Evolutionary conservation across 2,797 vertebrate species (phyloP).

Genomic region (Aeoliscus strigatus): DNA sequence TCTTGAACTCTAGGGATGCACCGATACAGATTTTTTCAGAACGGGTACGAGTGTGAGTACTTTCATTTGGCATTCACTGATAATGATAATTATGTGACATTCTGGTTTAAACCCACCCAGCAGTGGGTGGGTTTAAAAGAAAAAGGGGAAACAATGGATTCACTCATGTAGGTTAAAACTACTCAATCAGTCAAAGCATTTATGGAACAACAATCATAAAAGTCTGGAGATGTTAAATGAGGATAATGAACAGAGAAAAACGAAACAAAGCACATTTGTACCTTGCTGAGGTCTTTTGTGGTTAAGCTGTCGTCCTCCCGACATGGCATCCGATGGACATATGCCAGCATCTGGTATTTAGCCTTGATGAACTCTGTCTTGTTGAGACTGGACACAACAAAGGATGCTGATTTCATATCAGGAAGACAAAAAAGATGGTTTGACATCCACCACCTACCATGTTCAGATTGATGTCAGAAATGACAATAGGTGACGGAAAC

Average conservation of each 20-base stretch:
- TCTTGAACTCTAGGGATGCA: neutral
- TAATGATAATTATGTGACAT: no score
- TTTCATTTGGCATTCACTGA: no score
- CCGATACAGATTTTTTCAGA: neutral
- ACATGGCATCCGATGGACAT: constrained; percentile 94
- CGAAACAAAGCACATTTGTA: constrained; percentile 41
- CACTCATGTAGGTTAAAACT: no score
- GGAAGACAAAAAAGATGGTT: neutral
- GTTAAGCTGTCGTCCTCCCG: constrained; percentile 95
- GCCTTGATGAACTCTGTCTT: constrained; percentile 98
- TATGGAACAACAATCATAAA: neutral
- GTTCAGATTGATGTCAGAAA: neutral
- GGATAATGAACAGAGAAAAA: neutral
- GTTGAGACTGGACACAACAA: constrained; percentile 81
- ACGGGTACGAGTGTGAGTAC: no score
- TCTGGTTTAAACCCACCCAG: no score
- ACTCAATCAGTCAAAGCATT: neutral
- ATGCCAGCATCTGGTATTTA: constrained; percentile 97
- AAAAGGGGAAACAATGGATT: no score
- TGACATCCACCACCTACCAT: neutral
- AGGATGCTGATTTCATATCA: constrained; percentile 3
- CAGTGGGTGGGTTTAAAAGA: no score
- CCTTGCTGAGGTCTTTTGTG: constrained; percentile 98
- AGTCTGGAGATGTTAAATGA: neutral
- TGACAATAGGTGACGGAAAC: neutral